A percentile compares a stretch with the other conserved stretches of the same genome.
Evolutionary conservation across 2,888 invertebrate species (phyloP).

Genomic region (Anthrax anthrax): DNA sequence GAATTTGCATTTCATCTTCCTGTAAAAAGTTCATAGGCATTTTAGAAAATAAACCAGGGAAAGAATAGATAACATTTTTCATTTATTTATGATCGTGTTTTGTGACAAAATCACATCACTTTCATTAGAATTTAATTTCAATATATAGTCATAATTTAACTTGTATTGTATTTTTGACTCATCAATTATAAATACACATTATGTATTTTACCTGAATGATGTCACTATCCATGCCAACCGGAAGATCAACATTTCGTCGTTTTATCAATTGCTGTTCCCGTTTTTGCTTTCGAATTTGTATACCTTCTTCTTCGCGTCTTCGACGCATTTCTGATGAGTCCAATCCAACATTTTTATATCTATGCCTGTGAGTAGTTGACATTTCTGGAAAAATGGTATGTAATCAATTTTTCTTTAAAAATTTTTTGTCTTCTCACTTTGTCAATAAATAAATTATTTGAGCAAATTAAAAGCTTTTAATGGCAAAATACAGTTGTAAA

Average conservation of each 20-base stretch:
- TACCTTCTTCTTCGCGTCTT: conserved; percentile 88
- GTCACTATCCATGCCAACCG: conserved; percentile 32
- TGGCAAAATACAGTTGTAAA: no score
- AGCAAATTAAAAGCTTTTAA: no score
- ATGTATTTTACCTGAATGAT: conserved; percentile 30
- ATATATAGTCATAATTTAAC: no score
- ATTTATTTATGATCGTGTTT: no score
- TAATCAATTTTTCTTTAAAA: conserved; percentile 11
- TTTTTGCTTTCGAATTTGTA: conserved; percentile 89
- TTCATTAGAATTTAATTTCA: not conserved
- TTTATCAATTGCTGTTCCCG: conserved; percentile 89
- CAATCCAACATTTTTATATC: conserved; percentile 86
- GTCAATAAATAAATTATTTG: no score
- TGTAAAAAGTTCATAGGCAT: conserved; percentile 9
- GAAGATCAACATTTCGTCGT: conserved; percentile 61
- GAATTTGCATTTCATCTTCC: conserved; percentile 21
- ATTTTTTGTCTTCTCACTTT: no score
- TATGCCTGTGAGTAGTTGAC: conserved; percentile 75
- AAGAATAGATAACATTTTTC: no score
- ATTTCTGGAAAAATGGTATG: no score
- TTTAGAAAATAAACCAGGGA: not conserved
- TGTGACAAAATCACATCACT: no score
- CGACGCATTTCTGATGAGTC: conserved; percentile 86
- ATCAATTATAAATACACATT: no score
- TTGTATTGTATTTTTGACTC: no score